Conservation (phyloP, 1,140 invertebrate species). For the Drosophila hydei region DNA sequence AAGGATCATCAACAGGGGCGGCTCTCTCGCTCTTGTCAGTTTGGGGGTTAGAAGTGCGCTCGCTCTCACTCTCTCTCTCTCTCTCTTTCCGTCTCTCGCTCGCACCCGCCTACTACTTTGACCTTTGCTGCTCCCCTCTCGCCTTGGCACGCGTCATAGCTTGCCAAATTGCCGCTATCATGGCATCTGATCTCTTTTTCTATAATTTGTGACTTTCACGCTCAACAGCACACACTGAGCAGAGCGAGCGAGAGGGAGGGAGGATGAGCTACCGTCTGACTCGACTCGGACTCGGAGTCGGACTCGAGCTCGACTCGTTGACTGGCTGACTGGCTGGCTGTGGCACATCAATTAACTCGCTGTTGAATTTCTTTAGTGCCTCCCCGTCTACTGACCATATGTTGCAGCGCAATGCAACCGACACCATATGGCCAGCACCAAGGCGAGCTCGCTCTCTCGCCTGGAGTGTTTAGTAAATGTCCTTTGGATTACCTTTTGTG, state of each 20-base stretch:
- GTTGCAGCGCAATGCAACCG: conserved; percentile 45
- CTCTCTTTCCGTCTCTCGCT: conserved; percentile 8
- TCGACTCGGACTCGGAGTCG: background rate
- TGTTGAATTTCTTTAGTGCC: conserved; percentile 50
- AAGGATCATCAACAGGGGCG: conserved; percentile 66
- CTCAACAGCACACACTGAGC: conserved; percentile 67
- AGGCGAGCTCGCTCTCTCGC: conserved; percentile 8
- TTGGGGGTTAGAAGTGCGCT: conserved; percentile 69
- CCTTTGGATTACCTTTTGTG: conserved; percentile 26
- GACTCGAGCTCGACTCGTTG: background rate
- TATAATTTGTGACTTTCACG: conserved; percentile 84
- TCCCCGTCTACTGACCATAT: conserved; percentile 77
- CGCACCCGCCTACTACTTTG: conserved; percentile 65
- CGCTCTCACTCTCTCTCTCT: background rate
- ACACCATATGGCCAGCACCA: conserved; percentile 60
- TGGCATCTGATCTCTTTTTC: conserved; percentile 75
- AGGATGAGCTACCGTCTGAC: conserved; percentile 23
- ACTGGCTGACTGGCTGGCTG: conserved; percentile 23
- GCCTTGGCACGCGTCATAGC: conserved; percentile 73
- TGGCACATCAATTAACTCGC: conserved; percentile 73
- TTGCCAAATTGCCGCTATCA: conserved; percentile 83
- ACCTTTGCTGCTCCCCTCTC: conserved; percentile 32
- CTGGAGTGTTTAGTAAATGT: conserved; percentile 20
- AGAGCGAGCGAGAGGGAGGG: conserved; percentile 7
- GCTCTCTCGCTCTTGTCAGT: conserved; percentile 17